A percentile compares a stretch with the other conserved stretches of the same genome.
Conservation (phyloP, 2,888 invertebrate genomes). For the Napeogenes sylphis region DNA sequence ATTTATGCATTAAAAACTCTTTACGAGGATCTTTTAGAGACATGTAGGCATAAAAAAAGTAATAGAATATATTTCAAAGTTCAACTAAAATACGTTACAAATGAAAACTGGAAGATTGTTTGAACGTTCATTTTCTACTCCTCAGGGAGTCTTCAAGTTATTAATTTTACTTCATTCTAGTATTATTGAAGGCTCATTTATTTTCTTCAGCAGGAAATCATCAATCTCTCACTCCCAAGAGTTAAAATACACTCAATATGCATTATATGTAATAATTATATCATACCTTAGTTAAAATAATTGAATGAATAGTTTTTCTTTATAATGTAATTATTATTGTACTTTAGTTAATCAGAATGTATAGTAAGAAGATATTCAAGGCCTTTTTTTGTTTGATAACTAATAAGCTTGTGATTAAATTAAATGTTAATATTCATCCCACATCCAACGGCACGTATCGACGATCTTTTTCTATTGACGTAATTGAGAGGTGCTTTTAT, state of each 20-base stretch:
- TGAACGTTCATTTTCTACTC: conserved; percentile 16
- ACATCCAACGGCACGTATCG: too few relatives aligned
- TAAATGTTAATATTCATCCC: too few relatives aligned
- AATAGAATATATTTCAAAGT: neutral
- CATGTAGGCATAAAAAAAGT: neutral
- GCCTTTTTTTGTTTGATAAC: too few relatives aligned
- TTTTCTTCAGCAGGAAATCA: conserved; percentile 21
- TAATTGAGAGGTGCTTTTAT: too few relatives aligned
- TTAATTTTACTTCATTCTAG: conserved; percentile 27
- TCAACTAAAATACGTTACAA: neutral
- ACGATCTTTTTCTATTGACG: too few relatives aligned
- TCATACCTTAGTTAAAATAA: neutral
- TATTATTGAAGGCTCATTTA: conserved; percentile 24
- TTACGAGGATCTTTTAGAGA: too few relatives aligned
- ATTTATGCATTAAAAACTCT: neutral
- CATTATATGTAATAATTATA: conserved; percentile 2
- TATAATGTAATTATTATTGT: too few relatives aligned
- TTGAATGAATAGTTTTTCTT: too few relatives aligned
- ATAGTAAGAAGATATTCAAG: too few relatives aligned
- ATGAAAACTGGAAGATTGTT: conserved; percentile 1
- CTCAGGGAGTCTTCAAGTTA: conserved; percentile 23
- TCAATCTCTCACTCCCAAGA: conserved; percentile 27
- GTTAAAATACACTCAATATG: conserved; percentile 15
- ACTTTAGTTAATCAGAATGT: too few relatives aligned
- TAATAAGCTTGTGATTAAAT: too few relatives aligned